Conservation (phyloP, 2,888 invertebrate genomes). For the Tillus elongatus region DNA sequence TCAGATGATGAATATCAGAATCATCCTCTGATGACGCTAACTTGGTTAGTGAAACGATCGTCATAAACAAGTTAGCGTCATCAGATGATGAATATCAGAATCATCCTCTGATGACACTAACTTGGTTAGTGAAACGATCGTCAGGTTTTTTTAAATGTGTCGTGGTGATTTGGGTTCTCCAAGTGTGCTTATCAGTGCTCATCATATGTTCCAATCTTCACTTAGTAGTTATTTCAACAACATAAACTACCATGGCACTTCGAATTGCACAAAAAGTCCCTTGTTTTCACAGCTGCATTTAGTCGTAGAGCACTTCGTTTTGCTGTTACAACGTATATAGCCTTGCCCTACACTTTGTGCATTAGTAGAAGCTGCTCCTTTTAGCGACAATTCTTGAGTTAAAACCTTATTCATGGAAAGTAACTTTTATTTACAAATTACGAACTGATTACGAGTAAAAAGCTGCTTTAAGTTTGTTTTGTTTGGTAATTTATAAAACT, state of each 20-base stretch:
- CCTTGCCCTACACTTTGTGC: slow-evolving; percentile 21
- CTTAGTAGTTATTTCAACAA: too few relatives aligned
- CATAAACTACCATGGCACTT: slow-evolving; percentile 20
- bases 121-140: too few relatives aligned
- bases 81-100: too few relatives aligned
- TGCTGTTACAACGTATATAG: slow-evolving; percentile 19
- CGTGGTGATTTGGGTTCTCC: too few relatives aligned
- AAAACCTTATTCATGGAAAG: slow-evolving; percentile 21
- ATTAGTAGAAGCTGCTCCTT: slow-evolving; percentile 20
- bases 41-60: too few relatives aligned
- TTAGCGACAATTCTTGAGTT: slow-evolving; percentile 21
- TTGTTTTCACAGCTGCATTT: slow-evolving; percentile 22
- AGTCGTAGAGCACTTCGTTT: slow-evolving; percentile 13
- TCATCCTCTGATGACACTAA: too few relatives aligned
- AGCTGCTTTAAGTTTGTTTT: slow-evolving; percentile 18
- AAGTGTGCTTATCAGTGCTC: too few relatives aligned
- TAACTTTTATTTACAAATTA: slow-evolving; percentile 25
- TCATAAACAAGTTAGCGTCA: too few relatives aligned
- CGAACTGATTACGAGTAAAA: slow-evolving; percentile 19
- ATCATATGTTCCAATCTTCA: too few relatives aligned
- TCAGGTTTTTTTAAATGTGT: too few relatives aligned
- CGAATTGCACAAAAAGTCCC: slow-evolving; percentile 21
- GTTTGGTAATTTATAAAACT: slow-evolving; percentile 23
- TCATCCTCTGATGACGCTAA: too few relatives aligned
- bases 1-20: too few relatives aligned